These are phyloP conservation scores for Physocephala rufipes DNA, from an alignment of 2,888 invertebrate genomes.

Conservation along the genomic window DNA sequence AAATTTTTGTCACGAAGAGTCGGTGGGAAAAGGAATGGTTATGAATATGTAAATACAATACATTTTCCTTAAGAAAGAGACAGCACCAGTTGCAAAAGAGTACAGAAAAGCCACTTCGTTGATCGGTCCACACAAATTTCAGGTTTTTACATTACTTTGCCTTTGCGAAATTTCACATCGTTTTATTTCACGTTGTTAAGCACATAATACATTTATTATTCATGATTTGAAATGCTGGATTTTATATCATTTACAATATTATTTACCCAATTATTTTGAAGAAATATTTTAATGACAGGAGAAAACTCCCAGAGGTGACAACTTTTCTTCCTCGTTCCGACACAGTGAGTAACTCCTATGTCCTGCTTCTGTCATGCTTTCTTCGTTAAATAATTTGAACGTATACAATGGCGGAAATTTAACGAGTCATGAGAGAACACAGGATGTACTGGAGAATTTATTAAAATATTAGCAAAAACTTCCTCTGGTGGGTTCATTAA, in stretches of 20 bases:
- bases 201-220: neutral
- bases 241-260: neutral
- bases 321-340: neutral
- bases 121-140: neutral
- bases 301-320: constrained; percentile 6
- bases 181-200: neutral
- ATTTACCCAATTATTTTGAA: constrained; percentile 22
- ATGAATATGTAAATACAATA: neutral
- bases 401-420: neutral
- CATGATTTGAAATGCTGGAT: neutral
- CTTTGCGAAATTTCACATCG: neutral
- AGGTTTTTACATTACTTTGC: neutral
- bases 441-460: neutral
- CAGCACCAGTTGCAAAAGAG: constrained; percentile 11
- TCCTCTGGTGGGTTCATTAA: too few relatives aligned
- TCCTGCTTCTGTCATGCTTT: neutral
- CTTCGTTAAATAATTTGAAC: neutral
- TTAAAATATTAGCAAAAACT: too few relatives aligned
- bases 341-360: neutral
- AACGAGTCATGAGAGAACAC: neutral
- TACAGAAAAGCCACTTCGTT: constrained; percentile 17
- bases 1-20: too few relatives aligned
- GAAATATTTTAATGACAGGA: constrained; percentile 25
- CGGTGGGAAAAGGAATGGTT: neutral
- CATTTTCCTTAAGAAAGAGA: neutral